A percentile compares a stretch with the other conserved stretches of the same genome.
Evolutionary conservation across 2,113 vertebrate genomes (phyloP).

Genomic region (Actinemys pallida): DNA sequence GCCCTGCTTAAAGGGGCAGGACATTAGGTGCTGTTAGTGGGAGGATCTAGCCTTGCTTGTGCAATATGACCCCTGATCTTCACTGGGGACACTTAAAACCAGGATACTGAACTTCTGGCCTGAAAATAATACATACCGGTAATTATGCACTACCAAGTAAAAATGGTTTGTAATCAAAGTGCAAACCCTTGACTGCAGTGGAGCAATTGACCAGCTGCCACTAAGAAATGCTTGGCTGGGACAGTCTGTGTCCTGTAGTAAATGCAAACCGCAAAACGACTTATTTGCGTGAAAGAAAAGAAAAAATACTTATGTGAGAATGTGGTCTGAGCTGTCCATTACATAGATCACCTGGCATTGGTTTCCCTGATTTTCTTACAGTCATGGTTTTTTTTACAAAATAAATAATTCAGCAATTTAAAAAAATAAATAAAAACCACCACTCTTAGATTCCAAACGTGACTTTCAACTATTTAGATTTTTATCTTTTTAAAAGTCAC

Average conservation of each 20-base stretch:
- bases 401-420: neutral
- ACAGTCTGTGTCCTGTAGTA: neutral
- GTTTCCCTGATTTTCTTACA: neutral
- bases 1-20: neutral
- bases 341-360: neutral
- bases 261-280: conserved; percentile 1
- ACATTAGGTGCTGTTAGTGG: neutral
- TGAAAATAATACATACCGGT: neutral
- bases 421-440: neutral
- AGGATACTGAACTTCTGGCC: conserved; percentile 33
- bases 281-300: neutral
- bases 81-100: neutral
- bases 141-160: neutral
- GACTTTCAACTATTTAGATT: conserved; percentile 20
- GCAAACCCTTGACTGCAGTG: conserved; percentile 43
- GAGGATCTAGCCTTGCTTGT: neutral
- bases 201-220: neutral
- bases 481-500: neutral
- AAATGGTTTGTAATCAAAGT: conserved; percentile 10
- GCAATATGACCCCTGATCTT: neutral
- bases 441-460: conserved; percentile 14
- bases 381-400: neutral
- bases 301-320: neutral
- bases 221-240: neutral
- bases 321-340: neutral